Evolutionary conservation across 2,113 vertebrate genomes (phyloP), one percentile per base, ranked within the genome.

Genomic region (Brachyistius frenatus): DNA sequence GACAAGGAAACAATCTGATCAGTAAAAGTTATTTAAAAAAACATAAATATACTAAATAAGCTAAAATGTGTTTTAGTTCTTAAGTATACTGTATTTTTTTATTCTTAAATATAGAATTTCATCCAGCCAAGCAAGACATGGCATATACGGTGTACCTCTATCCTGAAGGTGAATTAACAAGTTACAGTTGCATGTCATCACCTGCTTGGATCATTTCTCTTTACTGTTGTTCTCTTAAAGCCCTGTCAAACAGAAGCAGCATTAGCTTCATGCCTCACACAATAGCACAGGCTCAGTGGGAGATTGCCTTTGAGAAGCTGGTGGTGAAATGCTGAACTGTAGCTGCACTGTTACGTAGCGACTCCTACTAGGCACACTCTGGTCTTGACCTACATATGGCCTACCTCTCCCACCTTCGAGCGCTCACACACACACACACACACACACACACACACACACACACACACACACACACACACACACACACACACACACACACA

Each of bases 381-480:
- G 83, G 85, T 85, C 80, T 76, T 88, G 90, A 89, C 89, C 88
- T 90, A 91, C 87, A 91, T 90, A 88, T 84, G 3, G 35, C 68
- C 76, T 80, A 86, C 76, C 55, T 81, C 75, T 73, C 50, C 73
- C 73, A 89, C 88, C 65, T 74, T 65, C 39, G 1, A 23, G 23
- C 23, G 23, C 23, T 23, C 52, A 63, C 66, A 60, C 67, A 16
- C 57, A 56, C 73, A 68, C 53, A 4, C 50, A 44, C 54, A 54
- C n/a, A 54, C 5, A 52, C 35, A n/a, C 50, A 55, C 75, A 72
- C 44, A 74, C 33, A 73, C 54, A 75, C 46, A 70, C 9, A 47
- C n/a, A 39, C 33, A 62, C 58, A 57, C 23, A 23, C 23, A 23
- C 23, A 23, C 23, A 23, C 55, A 52, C 52, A 33, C 13, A 55